Evolutionary conservation across 2,113 vertebrate genomes (phyloP).

Genomic region (Rafetus swinhoei): DNA sequence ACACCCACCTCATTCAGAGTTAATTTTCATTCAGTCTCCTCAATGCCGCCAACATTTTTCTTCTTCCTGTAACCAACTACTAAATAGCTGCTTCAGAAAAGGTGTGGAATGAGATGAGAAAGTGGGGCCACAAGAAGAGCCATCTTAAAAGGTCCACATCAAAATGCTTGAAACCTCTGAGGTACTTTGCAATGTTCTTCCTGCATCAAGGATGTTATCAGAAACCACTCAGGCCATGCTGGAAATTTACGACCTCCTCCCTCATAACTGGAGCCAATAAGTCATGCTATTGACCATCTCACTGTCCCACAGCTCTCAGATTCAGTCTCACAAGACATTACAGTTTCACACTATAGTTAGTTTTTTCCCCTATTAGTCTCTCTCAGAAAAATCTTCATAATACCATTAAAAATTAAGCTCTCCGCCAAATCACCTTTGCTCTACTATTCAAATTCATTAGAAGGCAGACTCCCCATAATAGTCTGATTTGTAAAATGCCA

Average conservation of each 20-base stretch:
- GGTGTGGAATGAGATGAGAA: background rate
- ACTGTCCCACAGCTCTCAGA: background rate
- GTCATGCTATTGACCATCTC: background rate
- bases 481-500: background rate
- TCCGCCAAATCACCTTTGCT: background rate
- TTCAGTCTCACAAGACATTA: background rate
- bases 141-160: background rate
- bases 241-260: background rate
- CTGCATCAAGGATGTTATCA: constrained; percentile 19
- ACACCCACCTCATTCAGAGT: background rate
- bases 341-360: background rate
- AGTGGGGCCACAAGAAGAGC: background rate
- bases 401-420: background rate
- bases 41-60: background rate
- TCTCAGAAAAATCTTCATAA: background rate
- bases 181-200: constrained; percentile 12
- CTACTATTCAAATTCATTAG: background rate
- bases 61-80: background rate
- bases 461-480: background rate
- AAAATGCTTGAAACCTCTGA: background rate
- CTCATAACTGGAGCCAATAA: background rate
- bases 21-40: background rate
- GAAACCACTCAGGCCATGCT: constrained; percentile 34
- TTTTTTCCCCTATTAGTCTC: fast-evolving
- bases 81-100: background rate